Percentiles rank a stretch among this genome's conserved stretches.
Conservation (phyloP, 2,113 vertebrate species). For the Micronycteris hirsuta region DNA sequence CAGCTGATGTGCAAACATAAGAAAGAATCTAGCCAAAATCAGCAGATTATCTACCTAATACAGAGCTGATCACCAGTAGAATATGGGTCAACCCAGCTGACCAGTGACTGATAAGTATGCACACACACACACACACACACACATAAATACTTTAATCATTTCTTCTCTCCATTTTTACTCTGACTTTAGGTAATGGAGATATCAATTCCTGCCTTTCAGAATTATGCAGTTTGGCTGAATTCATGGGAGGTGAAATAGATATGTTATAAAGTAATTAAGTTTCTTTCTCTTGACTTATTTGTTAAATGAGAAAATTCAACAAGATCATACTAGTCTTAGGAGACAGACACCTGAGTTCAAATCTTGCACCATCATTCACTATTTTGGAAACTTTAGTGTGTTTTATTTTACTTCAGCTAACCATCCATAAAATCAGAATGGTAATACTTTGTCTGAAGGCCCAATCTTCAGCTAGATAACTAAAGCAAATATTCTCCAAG, state of each 20-base stretch:
- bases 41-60: neutral
- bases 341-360: neutral
- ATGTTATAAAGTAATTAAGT: neutral
- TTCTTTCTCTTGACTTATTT: slow-evolving; percentile 5
- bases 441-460: neutral
- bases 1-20: neutral
- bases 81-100: neutral
- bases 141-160: neutral
- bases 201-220: neutral
- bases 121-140: neutral
- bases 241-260: neutral
- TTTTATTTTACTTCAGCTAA: neutral
- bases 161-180: neutral
- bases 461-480: neutral
- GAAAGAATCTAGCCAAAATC: neutral
- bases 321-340: neutral
- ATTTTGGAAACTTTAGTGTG: neutral
- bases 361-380: neutral
- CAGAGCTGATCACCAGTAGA: neutral
- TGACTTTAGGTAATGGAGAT: neutral
- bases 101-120: neutral
- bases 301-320: neutral
- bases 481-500: neutral
- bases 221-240: neutral
- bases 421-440: neutral